Evolutionary conservation across 2,113 vertebrate genomes (phyloP).

Genomic region (Hoplias malabaricus): DNA sequence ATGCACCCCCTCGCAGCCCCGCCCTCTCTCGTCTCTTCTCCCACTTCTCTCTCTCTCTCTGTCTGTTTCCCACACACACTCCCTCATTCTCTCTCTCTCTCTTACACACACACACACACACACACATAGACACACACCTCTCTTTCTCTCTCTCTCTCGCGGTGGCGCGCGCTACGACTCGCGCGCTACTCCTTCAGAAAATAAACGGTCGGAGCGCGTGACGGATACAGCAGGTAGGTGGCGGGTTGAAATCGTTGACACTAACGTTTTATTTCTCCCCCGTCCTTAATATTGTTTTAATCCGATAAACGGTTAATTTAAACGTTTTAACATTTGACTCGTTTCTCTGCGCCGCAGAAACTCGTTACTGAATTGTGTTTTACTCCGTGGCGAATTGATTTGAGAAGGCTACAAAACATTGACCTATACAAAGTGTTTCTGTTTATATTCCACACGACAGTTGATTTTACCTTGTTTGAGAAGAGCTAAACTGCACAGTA

Average conservation of each 20-base stretch:
- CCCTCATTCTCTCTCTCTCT: slow-evolving; percentile 24
- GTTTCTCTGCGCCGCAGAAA: neutral
- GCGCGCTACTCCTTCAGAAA: slow-evolving; percentile 19
- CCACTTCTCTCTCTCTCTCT: neutral
- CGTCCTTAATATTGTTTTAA: no score
- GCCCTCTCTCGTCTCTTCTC: neutral
- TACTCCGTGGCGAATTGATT: neutral
- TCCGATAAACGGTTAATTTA: no score
- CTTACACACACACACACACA: neutral
- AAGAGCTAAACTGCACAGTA: neutral
- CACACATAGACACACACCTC: no score
- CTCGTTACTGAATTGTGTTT: neutral
- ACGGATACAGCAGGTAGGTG: slow-evolving; percentile 29
- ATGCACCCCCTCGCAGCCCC: neutral
- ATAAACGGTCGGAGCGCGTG: slow-evolving; percentile 33
- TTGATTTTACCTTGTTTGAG: no score
- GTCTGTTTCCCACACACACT: neutral
- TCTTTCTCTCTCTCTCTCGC: neutral
- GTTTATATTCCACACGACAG: neutral
- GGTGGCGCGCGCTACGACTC: slow-evolving; percentile 7
- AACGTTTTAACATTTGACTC: no score
- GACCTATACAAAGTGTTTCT: neutral
- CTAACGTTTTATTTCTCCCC: neutral
- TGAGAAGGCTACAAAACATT: neutral
- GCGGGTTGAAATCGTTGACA: neutral